These are phyloP conservation scores for Lipophrys pholis DNA, from an alignment of 2,113 vertebrate genomes.

Conservation along the genomic window DNA sequence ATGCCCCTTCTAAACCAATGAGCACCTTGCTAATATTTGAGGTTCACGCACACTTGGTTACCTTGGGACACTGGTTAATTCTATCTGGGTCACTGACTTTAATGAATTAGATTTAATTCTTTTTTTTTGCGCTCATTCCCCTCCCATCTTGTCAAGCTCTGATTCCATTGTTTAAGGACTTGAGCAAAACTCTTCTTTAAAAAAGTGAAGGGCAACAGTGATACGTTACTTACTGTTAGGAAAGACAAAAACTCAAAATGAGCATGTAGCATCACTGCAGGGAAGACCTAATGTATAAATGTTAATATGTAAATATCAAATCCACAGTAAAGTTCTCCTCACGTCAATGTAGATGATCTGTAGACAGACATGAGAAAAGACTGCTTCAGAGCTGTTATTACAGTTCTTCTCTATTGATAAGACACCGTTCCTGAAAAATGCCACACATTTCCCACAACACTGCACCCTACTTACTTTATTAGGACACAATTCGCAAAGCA, in stretches of 20 bases:
- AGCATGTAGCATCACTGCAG: background rate
- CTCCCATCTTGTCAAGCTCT: constrained; percentile 63
- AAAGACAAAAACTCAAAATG: background rate
- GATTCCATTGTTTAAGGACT: constrained; percentile 62
- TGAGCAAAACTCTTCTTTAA: constrained; percentile 34
- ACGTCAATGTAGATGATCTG: too few species aligned
- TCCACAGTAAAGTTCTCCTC: too few species aligned
- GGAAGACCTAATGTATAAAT: too few species aligned
- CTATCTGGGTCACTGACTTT: constrained; percentile 74
- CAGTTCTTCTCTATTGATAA: too few species aligned
- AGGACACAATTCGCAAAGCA: too few species aligned
- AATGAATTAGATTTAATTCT: constrained; percentile 68
- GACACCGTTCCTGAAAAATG: too few species aligned
- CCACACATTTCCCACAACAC: too few species aligned
- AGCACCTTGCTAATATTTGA: constrained; percentile 73
- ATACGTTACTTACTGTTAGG: background rate
- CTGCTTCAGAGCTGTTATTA: too few species aligned
- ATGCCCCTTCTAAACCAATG: constrained; percentile 42
- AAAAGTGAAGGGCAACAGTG: constrained; percentile 37
- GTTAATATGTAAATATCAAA: too few species aligned
- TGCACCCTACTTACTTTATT: too few species aligned
- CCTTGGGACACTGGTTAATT: constrained; percentile 71
- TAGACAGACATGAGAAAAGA: too few species aligned
- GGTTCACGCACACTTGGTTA: constrained; percentile 70
- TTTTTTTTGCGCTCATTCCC: constrained; percentile 27